A percentile compares a stretch with the other conserved stretches of the same genome.
Evolutionary conservation across 2,113 vertebrate genomes (phyloP).

Genomic region (Vidua macroura): DNA sequence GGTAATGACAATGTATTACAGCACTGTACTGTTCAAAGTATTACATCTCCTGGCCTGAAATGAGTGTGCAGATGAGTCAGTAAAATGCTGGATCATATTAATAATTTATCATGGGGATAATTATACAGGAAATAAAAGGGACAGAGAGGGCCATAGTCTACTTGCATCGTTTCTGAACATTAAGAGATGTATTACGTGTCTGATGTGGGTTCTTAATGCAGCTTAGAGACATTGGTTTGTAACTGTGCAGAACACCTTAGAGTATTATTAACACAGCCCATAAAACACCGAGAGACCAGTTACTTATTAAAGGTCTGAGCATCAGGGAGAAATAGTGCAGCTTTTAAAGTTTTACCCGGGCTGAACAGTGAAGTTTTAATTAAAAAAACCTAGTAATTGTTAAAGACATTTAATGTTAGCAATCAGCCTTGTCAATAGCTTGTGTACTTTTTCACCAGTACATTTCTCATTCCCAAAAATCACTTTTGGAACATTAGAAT

Average conservation of each 20-base stretch:
- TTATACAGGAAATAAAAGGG: slow-evolving; percentile 42
- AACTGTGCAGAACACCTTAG: not conserved
- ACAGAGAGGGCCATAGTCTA: not conserved
- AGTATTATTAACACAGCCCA: not conserved
- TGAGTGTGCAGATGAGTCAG: not conserved
- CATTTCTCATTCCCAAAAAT: not conserved
- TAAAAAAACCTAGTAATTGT: not conserved
- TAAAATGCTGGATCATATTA: slow-evolving; percentile 31
- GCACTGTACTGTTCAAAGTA: not conserved
- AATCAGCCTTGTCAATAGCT: not conserved
- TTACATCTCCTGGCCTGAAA: not conserved
- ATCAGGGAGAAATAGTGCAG: not conserved
- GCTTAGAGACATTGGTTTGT: not conserved
- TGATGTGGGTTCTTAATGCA: not conserved
- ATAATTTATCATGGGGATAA: slow-evolving; percentile 47
- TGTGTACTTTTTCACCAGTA: not conserved
- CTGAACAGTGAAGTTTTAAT: not conserved
- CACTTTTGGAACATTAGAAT: not conserved
- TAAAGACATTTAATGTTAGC: not conserved
- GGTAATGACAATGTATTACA: not conserved
- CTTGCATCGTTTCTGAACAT: not conserved
- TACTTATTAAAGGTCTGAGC: not conserved
- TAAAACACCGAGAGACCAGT: not conserved
- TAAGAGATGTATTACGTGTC: not conserved
- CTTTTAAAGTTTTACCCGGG: not conserved